These are phyloP conservation scores for Hippolais icterina DNA, from an alignment of 2,113 vertebrate genomes.

Conservation along the genomic window DNA sequence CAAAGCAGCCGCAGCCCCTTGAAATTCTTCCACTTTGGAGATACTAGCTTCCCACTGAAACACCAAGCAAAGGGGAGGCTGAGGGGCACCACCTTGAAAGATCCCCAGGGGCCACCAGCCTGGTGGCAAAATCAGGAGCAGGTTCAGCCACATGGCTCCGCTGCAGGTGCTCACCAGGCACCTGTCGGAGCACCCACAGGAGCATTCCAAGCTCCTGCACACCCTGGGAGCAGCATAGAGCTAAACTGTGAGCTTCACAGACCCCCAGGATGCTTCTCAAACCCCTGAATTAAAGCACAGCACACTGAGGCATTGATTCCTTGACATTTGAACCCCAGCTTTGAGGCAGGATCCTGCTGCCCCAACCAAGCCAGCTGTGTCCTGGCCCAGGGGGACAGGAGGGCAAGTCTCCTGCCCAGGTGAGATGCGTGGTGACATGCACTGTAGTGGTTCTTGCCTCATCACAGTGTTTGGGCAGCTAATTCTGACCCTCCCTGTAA, in stretches of 20 bases:
- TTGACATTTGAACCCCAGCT: neutral
- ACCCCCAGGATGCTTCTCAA: neutral
- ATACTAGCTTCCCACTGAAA: constrained; percentile 90
- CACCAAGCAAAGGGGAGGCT: neutral
- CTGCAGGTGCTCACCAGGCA: neutral
- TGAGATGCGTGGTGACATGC: rapidly evolving
- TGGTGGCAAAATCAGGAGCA: neutral
- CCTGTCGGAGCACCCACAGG: neutral
- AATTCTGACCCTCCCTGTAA: neutral
- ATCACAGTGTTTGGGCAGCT: neutral
- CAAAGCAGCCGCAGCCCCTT: constrained; percentile 93
- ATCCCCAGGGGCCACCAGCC: neutral
- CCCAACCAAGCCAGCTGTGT: neutral
- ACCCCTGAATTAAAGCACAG: neutral
- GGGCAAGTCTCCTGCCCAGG: neutral
- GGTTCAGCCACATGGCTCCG: rapidly evolving
- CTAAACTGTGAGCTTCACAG: neutral
- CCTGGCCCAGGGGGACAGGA: neutral
- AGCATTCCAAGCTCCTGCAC: neutral
- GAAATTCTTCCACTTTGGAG: constrained; percentile 99
- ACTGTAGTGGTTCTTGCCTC: neutral
- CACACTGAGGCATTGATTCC: neutral
- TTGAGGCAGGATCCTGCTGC: rapidly evolving
- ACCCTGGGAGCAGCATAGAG: neutral
- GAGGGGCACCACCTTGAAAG: neutral